phyloP scores from a whole-genome alignment of 2,797 vertebrate genomes.

The Hipposideros larvatus region DNA sequence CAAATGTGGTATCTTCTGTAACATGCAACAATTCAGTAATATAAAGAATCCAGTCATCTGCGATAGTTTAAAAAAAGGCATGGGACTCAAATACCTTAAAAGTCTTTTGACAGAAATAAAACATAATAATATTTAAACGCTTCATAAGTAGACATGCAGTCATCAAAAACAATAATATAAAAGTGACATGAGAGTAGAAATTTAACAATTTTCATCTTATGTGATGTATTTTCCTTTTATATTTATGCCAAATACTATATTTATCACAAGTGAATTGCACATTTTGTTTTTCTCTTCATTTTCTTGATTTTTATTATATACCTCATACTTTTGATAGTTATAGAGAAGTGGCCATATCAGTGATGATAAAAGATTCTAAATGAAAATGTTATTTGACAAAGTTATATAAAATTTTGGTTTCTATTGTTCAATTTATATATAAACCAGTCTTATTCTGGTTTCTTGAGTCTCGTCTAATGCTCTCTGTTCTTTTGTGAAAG shows the following conservation, averaged over 20 bases:
- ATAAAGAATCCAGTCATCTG: constrained; percentile 33
- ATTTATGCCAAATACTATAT: neutral
- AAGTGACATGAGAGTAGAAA: neutral
- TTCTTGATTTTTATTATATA: constrained; percentile 28
- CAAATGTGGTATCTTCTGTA: neutral
- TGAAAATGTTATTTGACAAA: constrained; percentile 37
- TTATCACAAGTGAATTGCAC: neutral
- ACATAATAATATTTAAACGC: constrained; percentile 54
- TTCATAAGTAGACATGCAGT: constrained; percentile 53
- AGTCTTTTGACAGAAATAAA: constrained; percentile 61
- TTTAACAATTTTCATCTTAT: constrained; percentile 32
- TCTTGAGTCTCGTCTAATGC: neutral
- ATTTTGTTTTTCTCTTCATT: constrained; percentile 47
- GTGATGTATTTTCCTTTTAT: constrained; percentile 44
- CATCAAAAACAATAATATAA: constrained; percentile 42
- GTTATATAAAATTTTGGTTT: neutral
- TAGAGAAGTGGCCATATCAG: neutral
- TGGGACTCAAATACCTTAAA: constrained; percentile 43
- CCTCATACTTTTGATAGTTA: neutral
- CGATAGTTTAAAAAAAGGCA: constrained; percentile 1
- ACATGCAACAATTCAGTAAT: constrained; percentile 36
- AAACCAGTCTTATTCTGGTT: neutral
- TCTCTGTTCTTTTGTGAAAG: neutral
- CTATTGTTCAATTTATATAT: neutral
- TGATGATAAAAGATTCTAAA: constrained; percentile 10